Evolutionary conservation across 2,113 vertebrate genomes (phyloP).

Genomic region (Eptesicus fuscus): DNA sequence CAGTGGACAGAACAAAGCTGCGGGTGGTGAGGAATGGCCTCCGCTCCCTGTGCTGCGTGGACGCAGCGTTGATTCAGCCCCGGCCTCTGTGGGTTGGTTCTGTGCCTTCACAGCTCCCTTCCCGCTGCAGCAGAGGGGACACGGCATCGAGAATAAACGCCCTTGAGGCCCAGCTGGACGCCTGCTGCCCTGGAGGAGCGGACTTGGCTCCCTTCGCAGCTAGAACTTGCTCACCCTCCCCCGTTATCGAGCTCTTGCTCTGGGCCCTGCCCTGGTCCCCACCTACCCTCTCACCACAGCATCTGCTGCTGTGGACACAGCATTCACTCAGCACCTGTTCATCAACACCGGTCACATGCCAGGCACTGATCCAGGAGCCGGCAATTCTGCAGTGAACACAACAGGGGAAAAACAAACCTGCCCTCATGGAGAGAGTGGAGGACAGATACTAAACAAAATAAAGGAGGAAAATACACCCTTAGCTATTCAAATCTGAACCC

Average conservation of each 20-base stretch:
- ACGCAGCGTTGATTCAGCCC: rapidly evolving
- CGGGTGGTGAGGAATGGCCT: background rate
- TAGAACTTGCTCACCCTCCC: rapidly evolving
- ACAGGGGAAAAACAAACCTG: no score
- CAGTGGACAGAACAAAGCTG: no score
- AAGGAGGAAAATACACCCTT: background rate
- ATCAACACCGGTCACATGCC: rapidly evolving
- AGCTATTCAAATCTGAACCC: background rate
- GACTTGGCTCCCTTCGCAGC: background rate
- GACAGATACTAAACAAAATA: background rate
- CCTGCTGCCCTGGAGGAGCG: rapidly evolving
- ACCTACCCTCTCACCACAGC: no score
- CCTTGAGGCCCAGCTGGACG: background rate
- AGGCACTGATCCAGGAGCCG: background rate
- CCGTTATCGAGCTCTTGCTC: background rate
- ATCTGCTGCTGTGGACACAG: no score
- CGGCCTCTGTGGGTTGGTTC: rapidly evolving
- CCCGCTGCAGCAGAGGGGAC: rapidly evolving
- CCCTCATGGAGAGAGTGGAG: background rate
- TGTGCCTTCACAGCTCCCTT: rapidly evolving
- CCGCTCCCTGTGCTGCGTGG: rapidly evolving
- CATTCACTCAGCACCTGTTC: background rate
- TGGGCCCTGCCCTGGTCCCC: background rate
- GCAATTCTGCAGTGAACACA: background rate
- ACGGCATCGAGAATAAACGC: rapidly evolving